Percentiles rank a stretch among this genome's conserved stretches.
Conservation (phyloP, 1,140 invertebrate species). For the Trypoxylus dichotomus region DNA sequence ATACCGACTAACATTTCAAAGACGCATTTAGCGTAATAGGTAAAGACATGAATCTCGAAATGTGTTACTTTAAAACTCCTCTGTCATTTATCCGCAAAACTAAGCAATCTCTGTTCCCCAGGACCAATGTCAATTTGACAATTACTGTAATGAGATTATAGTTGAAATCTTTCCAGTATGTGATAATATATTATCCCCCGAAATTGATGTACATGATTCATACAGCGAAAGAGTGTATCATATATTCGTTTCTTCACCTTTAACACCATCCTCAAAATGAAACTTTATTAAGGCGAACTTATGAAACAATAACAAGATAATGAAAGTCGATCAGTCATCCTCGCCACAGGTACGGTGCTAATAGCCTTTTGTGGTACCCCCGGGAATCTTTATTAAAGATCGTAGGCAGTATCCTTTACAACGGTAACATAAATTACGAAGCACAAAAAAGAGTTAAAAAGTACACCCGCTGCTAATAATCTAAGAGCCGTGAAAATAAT, state of each 20-base stretch:
- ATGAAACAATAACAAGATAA: background rate
- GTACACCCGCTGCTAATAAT: background rate
- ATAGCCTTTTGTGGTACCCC: background rate
- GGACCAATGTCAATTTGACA: no score
- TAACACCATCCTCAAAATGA: background rate
- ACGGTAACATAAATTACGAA: background rate
- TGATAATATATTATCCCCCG: no score
- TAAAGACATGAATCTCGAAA: no score
- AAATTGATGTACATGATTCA: no score
- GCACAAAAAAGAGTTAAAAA: background rate
- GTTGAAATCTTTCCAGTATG: no score
- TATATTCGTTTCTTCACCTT: background rate
- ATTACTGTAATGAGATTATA: no score
- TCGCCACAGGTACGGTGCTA: background rate
- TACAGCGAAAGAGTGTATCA: no score
- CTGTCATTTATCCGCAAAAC: no score
- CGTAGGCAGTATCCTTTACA: background rate
- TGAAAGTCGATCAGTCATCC: conserved; percentile 4
- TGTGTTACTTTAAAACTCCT: no score
- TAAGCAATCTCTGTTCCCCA: no score
- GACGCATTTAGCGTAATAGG: no score
- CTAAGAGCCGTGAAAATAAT: background rate
- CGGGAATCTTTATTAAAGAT: background rate
- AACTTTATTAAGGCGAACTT: background rate
- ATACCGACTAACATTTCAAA: no score